Evolutionary conservation across 2,797 vertebrate genomes (phyloP).

Genomic region (Masticophis lateralis): DNA sequence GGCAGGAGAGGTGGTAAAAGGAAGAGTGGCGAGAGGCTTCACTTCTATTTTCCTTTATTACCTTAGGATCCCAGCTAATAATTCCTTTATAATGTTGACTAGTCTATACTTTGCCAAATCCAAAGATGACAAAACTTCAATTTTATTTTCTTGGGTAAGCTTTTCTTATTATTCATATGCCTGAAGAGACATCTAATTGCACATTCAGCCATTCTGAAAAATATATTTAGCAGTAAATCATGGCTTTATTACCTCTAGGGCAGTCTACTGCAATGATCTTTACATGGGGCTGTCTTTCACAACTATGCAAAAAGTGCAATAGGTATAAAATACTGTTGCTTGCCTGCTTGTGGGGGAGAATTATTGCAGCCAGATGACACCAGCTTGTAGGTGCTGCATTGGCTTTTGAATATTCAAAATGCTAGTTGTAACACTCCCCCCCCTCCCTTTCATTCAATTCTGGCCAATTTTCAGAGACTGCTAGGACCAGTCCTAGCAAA

Average conservation of each 20-base stretch:
- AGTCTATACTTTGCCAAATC: background rate
- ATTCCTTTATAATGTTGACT: background rate
- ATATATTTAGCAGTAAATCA: background rate
- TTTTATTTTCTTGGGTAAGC: background rate
- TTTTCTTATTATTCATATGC: background rate
- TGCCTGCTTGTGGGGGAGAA: background rate
- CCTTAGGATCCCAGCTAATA: background rate
- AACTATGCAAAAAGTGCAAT: background rate
- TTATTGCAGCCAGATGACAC: background rate
- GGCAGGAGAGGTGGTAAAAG: background rate
- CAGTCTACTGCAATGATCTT: background rate
- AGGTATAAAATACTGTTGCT: background rate
- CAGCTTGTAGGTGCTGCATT: background rate
- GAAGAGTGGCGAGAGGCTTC: background rate
- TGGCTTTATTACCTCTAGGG: background rate
- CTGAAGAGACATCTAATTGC: background rate
- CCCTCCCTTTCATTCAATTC: background rate
- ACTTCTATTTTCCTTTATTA: background rate
- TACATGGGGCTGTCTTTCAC: background rate
- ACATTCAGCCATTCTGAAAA: background rate
- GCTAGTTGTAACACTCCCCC: background rate
- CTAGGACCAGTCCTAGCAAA: background rate
- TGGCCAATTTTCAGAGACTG: background rate
- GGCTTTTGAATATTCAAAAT: background rate
- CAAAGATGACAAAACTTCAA: background rate